Evolutionary conservation across 2,797 vertebrate genomes (phyloP).

Genomic region (Artibeus lituratus): DNA sequence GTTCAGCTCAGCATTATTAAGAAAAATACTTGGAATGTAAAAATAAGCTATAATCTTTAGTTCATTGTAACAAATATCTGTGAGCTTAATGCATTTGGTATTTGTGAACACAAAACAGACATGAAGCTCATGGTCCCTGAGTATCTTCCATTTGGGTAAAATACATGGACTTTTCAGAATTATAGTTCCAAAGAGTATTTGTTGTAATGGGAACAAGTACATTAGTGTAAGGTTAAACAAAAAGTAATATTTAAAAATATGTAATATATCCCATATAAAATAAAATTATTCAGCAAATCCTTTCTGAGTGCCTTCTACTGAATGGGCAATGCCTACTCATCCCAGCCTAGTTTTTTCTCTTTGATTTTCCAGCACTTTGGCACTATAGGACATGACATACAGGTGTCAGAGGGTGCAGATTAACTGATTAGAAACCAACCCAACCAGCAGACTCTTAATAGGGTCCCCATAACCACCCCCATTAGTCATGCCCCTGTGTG

Average conservation of each 20-base stretch:
- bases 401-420: background rate
- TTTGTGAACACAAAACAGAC: background rate
- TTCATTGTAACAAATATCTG: background rate
- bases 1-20: background rate
- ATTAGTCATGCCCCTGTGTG: background rate
- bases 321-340: background rate
- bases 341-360: background rate
- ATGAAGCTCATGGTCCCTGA: background rate
- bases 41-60: background rate
- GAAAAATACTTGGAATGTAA: background rate
- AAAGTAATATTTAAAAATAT: background rate
- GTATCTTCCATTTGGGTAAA: background rate
- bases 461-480: background rate
- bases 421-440: background rate
- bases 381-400: background rate
- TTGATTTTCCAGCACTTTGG: background rate
- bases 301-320: background rate
- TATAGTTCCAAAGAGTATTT: background rate
- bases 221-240: background rate
- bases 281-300: background rate
- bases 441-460: background rate
- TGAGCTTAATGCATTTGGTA: background rate
- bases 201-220: background rate
- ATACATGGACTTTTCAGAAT: background rate
- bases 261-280: background rate